phyloP scores from a whole-genome alignment of 2,888 invertebrate species.

The Pedicia rivosa region DNA sequence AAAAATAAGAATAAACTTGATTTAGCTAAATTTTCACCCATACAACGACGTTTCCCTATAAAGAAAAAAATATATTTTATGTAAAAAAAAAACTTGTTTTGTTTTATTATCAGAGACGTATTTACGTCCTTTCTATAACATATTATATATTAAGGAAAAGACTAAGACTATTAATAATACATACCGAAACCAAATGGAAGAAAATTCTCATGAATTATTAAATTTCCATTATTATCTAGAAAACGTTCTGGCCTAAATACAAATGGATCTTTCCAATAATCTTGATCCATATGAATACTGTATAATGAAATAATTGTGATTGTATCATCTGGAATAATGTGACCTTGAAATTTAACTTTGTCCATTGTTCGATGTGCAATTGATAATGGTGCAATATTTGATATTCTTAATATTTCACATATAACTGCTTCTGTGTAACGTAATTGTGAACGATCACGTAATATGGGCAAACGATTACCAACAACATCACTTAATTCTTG shows the following conservation, averaged over 20 bases:
- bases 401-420: slow-evolving; percentile 33
- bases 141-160: neutral
- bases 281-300: slow-evolving; percentile 34
- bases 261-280: slow-evolving; percentile 40
- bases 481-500: slow-evolving; percentile 32
- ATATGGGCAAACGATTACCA: slow-evolving; percentile 26
- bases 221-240: slow-evolving; percentile 35
- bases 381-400: slow-evolving; percentile 29
- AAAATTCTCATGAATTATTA: slow-evolving; percentile 37
- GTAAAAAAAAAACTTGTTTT: neutral
- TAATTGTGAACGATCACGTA: slow-evolving; percentile 32
- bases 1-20: slow-evolving; percentile 42
- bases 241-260: slow-evolving; percentile 46
- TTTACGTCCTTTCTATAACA: too few species aligned
- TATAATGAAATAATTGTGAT: slow-evolving; percentile 38
- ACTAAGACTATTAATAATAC: too few species aligned
- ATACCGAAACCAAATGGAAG: slow-evolving; percentile 52
- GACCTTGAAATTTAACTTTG: slow-evolving; percentile 29
- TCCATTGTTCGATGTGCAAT: slow-evolving; percentile 23
- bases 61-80: neutral
- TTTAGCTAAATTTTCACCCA: slow-evolving; percentile 45
- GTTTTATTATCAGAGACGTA: too few species aligned
- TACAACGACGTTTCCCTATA: slow-evolving; percentile 34
- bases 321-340: slow-evolving; percentile 34
- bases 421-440: slow-evolving; percentile 39